A percentile compares a stretch with the other conserved stretches of the same genome.
These are phyloP conservation scores for Gouania willdenowi DNA, from an alignment of 2,797 vertebrate genomes.

Conservation along the genomic window DNA sequence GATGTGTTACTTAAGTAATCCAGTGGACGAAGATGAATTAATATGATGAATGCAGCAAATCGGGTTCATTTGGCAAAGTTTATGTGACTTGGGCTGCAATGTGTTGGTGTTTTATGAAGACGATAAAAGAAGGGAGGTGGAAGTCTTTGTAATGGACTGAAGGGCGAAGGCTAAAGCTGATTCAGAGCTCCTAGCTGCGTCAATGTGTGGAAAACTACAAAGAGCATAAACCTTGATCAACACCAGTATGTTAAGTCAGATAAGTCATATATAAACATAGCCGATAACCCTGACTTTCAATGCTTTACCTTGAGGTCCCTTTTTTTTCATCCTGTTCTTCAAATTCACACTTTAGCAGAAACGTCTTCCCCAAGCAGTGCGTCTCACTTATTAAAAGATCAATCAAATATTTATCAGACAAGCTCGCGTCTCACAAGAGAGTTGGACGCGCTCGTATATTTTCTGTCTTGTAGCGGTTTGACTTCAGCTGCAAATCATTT, in stretches of 20 bases:
- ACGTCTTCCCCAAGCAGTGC: slow-evolving; percentile 24
- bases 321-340: background rate
- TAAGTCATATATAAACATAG: too few species aligned
- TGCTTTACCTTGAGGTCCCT: slow-evolving; percentile 20
- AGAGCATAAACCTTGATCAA: slow-evolving; percentile 3
- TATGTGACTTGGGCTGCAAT: slow-evolving; percentile 2
- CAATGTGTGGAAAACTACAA: slow-evolving; percentile 10
- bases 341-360: slow-evolving; percentile 16
- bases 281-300: too few species aligned
- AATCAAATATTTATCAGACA: slow-evolving; percentile 59
- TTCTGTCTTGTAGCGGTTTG: slow-evolving; percentile 16
- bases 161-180: slow-evolving; percentile 18
- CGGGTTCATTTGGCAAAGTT: slow-evolving; percentile 22
- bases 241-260: too few species aligned
- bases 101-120: slow-evolving; percentile 8
- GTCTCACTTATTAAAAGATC: slow-evolving; percentile 57
- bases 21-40: slow-evolving; percentile 20
- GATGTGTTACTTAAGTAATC: slow-evolving; percentile 46
- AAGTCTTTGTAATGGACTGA: slow-evolving; percentile 10
- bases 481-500: slow-evolving; percentile 38
- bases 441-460: slow-evolving; percentile 23
- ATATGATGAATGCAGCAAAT: slow-evolving; percentile 17
- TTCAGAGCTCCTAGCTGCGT: background rate
- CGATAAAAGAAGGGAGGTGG: slow-evolving; percentile 1
- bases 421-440: slow-evolving; percentile 19